These are phyloP conservation scores for Halesus radiatus DNA, from an alignment of 1,140 invertebrate species.

Conservation along the genomic window DNA sequence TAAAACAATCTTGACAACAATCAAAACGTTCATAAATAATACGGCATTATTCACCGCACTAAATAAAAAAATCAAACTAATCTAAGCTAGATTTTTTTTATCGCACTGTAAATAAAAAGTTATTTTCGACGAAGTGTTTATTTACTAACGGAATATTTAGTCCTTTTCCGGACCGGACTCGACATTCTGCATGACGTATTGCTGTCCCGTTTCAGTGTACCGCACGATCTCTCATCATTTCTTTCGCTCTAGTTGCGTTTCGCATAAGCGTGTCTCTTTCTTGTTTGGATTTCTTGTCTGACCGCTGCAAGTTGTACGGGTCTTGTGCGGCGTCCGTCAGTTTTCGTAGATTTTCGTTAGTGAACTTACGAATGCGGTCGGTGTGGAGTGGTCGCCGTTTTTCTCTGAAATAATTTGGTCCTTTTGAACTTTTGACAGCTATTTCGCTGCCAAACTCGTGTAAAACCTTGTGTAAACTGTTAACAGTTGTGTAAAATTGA, in stretches of 20 bases:
- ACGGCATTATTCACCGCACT: background rate
- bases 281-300: background rate
- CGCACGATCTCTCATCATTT: background rate
- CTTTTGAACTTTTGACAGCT: conserved; percentile 10
- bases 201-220: background rate
- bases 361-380: conserved; percentile 16
- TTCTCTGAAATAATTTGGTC: background rate
- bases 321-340: background rate
- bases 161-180: background rate
- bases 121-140: background rate
- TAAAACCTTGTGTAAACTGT: background rate
- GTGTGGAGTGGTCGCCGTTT: background rate
- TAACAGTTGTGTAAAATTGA: background rate
- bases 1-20: background rate
- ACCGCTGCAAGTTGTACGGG: background rate
- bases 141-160: background rate
- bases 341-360: background rate
- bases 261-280: background rate
- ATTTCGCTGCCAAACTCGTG: background rate
- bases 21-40: background rate
- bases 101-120: background rate
- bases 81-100: background rate
- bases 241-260: background rate
- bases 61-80: background rate
- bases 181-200: background rate